Percentiles rank a stretch among this genome's conserved stretches.
phyloP scores from a whole-genome alignment of 2,888 invertebrate species.

The Itoplectis maculator region DNA sequence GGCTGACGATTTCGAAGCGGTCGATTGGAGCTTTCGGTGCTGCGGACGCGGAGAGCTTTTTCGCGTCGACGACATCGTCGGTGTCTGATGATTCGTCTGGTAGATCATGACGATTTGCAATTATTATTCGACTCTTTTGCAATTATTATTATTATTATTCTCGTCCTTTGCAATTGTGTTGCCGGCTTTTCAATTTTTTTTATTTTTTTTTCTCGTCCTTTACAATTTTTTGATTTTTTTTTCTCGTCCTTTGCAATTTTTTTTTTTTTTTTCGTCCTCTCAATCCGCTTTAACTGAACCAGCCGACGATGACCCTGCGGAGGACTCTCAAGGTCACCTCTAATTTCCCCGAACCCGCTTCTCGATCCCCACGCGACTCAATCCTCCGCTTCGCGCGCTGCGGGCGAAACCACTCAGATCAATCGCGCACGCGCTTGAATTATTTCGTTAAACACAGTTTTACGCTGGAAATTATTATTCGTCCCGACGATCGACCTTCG shows the following conservation, averaged over 20 bases:
- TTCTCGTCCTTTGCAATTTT: neutral
- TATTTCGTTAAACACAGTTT: conserved; percentile 54
- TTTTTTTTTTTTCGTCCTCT: no score
- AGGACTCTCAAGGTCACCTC: neutral
- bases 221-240: neutral
- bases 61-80: conserved; percentile 81
- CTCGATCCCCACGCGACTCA: neutral
- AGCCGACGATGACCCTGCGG: no score
- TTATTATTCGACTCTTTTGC: neutral
- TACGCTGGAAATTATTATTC: conserved; percentile 69
- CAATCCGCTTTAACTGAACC: no score
- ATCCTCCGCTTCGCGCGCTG: no score
- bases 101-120: conserved; percentile 78
- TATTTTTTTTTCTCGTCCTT: no score
- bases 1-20: conserved; percentile 72
- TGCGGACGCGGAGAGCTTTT: conserved; percentile 81
- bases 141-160: neutral
- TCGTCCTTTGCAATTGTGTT: no score
- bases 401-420: conserved; percentile 35
- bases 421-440: conserved; percentile 23
- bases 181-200: conserved; percentile 5
- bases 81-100: conserved; percentile 79
- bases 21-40: conserved; percentile 77
- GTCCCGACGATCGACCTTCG: conserved; percentile 66
- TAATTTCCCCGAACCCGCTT: neutral